These are phyloP conservation scores for Campaea margaritaria DNA, from an alignment of 2,888 invertebrate species.

Conservation along the genomic window DNA sequence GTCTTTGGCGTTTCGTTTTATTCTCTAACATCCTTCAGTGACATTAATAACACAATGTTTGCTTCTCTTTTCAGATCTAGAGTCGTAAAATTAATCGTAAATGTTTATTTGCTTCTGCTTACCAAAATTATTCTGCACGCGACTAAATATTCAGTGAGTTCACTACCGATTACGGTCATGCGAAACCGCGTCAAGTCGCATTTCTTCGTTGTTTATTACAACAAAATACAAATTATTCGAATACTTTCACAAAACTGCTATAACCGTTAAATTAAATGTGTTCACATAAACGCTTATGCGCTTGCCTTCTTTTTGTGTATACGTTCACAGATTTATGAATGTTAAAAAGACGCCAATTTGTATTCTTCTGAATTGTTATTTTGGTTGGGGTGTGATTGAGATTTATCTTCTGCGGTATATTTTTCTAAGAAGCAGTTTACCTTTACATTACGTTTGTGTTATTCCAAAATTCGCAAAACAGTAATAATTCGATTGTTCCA, in stretches of 20 bases:
- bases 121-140: slow-evolving; percentile 65
- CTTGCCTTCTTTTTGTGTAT: slow-evolving; percentile 22
- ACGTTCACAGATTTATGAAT: slow-evolving; percentile 22
- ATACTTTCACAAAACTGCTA: slow-evolving; percentile 30
- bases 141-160: slow-evolving; percentile 70
- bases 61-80: slow-evolving; percentile 41
- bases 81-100: slow-evolving; percentile 60
- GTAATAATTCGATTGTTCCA: slow-evolving; percentile 22
- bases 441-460: background rate
- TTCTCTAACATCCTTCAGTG: slow-evolving; percentile 34
- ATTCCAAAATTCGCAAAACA: slow-evolving; percentile 11
- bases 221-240: slow-evolving; percentile 42
- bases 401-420: background rate
- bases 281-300: slow-evolving; percentile 24
- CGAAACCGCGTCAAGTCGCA: slow-evolving; percentile 59
- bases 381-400: background rate
- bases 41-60: slow-evolving; percentile 47
- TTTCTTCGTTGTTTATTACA: slow-evolving; percentile 57
- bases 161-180: slow-evolving; percentile 60
- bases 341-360: slow-evolving; percentile 7
- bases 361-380: slow-evolving; percentile 10
- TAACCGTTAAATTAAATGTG: slow-evolving; percentile 32
- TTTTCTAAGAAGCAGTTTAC: background rate
- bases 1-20: slow-evolving; percentile 34
- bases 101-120: slow-evolving; percentile 59